Percentiles rank a stretch among this genome's conserved stretches.
These are phyloP conservation scores for Miichthys miiuy DNA, from an alignment of 2,797 vertebrate species.

Conservation along the genomic window DNA sequence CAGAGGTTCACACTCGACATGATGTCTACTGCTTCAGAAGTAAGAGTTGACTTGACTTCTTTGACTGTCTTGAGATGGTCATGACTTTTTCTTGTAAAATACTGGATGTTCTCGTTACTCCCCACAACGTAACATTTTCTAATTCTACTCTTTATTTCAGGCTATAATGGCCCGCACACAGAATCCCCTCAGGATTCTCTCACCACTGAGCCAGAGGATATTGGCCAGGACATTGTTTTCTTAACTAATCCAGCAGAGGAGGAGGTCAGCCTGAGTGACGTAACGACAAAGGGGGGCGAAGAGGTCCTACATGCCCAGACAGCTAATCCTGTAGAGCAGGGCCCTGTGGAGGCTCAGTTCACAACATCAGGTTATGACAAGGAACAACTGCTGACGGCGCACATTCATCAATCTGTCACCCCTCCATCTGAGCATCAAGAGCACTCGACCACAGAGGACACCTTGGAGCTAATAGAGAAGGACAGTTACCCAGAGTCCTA, in stretches of 20 bases:
- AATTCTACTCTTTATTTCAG: conserved; percentile 62
- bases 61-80: too few relatives aligned
- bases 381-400: conserved; percentile 21
- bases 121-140: background rate
- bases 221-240: conserved; percentile 85
- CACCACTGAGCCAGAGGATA: conserved; percentile 83
- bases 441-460: conserved; percentile 31
- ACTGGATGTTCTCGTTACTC: background rate
- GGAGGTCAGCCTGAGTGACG: conserved; percentile 80
- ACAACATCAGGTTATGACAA: conserved; percentile 32
- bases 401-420: conserved; percentile 40
- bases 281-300: conserved; percentile 70
- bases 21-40: conserved; percentile 95
- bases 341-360: conserved; percentile 16
- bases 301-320: conserved; percentile 86
- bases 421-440: conserved; percentile 43
- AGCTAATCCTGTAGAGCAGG: conserved; percentile 75
- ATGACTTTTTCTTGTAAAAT: background rate
- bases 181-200: conserved; percentile 76
- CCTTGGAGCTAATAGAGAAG: conserved; percentile 56
- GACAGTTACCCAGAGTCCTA: conserved; percentile 45
- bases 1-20: conserved; percentile 86
- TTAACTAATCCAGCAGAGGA: conserved; percentile 85
- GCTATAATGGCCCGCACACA: conserved; percentile 75
- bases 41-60: conserved; percentile 66